These are phyloP conservation scores for Drosophila guanche DNA, from an alignment of 1,140 invertebrate species.

Conservation along the genomic window DNA sequence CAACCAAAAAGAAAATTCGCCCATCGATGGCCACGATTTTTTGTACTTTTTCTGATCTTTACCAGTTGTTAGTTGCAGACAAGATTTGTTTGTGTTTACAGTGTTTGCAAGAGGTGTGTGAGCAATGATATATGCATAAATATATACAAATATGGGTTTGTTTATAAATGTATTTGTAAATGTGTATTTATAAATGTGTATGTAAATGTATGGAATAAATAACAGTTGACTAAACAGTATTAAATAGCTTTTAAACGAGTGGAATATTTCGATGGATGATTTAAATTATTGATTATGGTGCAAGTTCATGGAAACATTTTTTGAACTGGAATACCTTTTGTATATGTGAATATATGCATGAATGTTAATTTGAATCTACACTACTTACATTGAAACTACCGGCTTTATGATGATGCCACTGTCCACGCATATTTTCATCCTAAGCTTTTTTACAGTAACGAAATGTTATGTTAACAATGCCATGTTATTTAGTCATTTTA, in stretches of 20 bases:
- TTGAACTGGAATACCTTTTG: too few relatives aligned
- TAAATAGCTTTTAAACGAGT: too few relatives aligned
- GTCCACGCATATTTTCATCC: neutral
- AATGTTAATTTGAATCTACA: too few relatives aligned
- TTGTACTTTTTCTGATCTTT: slow-evolving; percentile 46
- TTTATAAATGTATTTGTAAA: slow-evolving; percentile 52
- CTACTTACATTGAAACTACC: too few relatives aligned
- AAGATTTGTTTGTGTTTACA: slow-evolving; percentile 33
- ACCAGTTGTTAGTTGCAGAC: slow-evolving; percentile 31
- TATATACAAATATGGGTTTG: neutral
- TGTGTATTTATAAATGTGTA: slow-evolving; percentile 45
- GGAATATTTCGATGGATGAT: too few relatives aligned
- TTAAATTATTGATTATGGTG: too few relatives aligned
- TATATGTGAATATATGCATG: too few relatives aligned
- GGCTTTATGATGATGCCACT: too few relatives aligned
- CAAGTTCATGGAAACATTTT: too few relatives aligned
- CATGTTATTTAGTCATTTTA: neutral
- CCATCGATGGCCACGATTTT: slow-evolving; percentile 46
- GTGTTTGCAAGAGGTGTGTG: neutral
- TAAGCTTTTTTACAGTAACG: neutral
- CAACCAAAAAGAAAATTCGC: slow-evolving; percentile 40
- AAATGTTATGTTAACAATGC: neutral
- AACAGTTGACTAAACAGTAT: slow-evolving; percentile 19
- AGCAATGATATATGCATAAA: neutral
- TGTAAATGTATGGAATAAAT: slow-evolving; percentile 31